A percentile compares a stretch with the other conserved stretches of the same genome.
Evolutionary conservation across 2,888 invertebrate species (phyloP).

Genomic region (Heliconius ismenius): DNA sequence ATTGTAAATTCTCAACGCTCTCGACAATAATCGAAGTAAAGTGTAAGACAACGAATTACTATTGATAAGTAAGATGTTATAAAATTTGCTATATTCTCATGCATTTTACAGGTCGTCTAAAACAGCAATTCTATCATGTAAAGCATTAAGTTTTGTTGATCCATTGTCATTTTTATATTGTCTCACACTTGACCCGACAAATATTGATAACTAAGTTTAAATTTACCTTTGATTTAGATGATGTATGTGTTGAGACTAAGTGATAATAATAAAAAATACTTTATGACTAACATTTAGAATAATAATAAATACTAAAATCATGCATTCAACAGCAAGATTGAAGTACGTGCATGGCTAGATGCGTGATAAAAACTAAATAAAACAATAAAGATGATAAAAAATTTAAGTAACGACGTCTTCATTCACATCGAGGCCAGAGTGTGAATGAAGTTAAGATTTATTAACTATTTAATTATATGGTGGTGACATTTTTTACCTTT

Average conservation of each 20-base stretch:
- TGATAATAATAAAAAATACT: constrained; percentile 62
- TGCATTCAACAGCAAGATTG: constrained; percentile 78
- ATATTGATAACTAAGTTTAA: constrained; percentile 57
- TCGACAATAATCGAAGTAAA: constrained; percentile 76
- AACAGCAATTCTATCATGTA: constrained; percentile 58
- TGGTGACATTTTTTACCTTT: constrained; percentile 73
- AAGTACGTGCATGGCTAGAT: constrained; percentile 81
- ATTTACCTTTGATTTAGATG: constrained; percentile 72
- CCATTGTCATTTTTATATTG: constrained; percentile 45
- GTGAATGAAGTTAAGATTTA: constrained; percentile 62
- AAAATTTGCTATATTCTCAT: constrained; percentile 50
- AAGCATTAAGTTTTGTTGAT: constrained; percentile 58
- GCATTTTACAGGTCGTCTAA: constrained; percentile 53
- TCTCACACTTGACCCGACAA: constrained; percentile 77
- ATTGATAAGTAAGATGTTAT: constrained; percentile 39
- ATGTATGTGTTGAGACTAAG: constrained; percentile 80
- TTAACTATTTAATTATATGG: constrained; percentile 66
- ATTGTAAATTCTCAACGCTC: constrained; percentile 82
- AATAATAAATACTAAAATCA: constrained; percentile 69
- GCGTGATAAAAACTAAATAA: constrained; percentile 77
- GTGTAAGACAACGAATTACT: constrained; percentile 69
- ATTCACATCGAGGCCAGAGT: constrained; percentile 50
- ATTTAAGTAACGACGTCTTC: constrained; percentile 57
- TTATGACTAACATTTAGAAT: constrained; percentile 73
- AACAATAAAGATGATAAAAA: constrained; percentile 55